Evolutionary conservation across 2,113 vertebrate genomes (phyloP).

Genomic region (Elaphurus davidianus): DNA sequence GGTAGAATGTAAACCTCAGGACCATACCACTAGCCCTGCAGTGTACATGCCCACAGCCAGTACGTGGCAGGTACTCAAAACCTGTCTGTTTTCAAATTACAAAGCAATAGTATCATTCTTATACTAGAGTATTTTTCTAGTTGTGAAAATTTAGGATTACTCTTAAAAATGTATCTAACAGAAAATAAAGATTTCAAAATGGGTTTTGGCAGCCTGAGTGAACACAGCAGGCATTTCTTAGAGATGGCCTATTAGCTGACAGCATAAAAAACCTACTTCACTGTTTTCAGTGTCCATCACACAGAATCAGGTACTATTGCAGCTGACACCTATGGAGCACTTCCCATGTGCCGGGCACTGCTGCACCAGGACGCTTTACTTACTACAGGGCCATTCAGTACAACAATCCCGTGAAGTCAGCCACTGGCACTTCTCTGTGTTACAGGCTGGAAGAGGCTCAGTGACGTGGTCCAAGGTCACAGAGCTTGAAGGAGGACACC

Average conservation of each 20-base stretch:
- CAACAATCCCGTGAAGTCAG: not conserved
- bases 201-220: not conserved
- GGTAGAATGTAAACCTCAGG: not conserved
- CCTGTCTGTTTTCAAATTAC: not conserved
- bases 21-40: not conserved
- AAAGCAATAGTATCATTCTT: not conserved
- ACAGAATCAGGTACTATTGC: not conserved
- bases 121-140: not conserved
- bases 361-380: not conserved
- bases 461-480: not conserved
- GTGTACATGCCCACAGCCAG: not conserved
- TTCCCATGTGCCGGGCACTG: not conserved
- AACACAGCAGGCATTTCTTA: not conserved
- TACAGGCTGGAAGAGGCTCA: not conserved
- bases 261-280: not conserved
- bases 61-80: not conserved
- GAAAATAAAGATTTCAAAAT: slow-evolving; percentile 32
- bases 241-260: not conserved
- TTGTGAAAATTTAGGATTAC: not conserved
- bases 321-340: not conserved
- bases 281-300: not conserved
- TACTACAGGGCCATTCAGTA: not conserved
- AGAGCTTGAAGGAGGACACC: not conserved
- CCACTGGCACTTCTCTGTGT: not conserved
- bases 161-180: not conserved